Conservation (phyloP, 2,888 invertebrate species). For the Stenichneumon culpator region DNA sequence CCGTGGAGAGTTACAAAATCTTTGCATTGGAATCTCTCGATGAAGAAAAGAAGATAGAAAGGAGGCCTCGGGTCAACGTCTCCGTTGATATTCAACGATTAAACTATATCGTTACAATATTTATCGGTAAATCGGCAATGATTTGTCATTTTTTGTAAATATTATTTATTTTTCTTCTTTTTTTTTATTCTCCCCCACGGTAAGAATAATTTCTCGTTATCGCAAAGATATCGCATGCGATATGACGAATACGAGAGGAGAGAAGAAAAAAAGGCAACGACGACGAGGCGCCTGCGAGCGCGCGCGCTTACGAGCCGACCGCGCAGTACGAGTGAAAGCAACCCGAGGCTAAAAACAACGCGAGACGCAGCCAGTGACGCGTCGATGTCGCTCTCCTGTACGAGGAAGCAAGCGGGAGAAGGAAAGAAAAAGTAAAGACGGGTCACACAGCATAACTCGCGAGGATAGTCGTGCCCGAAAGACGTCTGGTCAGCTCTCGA, state of each 20-base stretch:
- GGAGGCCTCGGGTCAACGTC: neutral
- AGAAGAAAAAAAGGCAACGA: slow-evolving; percentile 13
- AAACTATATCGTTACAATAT: neutral
- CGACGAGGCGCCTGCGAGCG: slow-evolving; percentile 5
- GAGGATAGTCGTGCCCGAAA: slow-evolving; percentile 26
- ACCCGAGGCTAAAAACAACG: slow-evolving; percentile 67
- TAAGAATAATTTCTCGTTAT: slow-evolving; percentile 25
- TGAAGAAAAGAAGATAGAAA: neutral
- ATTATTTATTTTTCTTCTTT: neutral
- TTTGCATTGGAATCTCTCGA: neutral
- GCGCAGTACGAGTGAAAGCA: slow-evolving; percentile 63
- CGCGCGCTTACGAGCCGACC: neutral
- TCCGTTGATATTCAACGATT: neutral
- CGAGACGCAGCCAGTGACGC: slow-evolving; percentile 53
- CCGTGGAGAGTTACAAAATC: neutral
- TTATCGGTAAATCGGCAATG: neutral
- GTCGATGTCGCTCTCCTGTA: slow-evolving; percentile 48
- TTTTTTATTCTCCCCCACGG: neutral
- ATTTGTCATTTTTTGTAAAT: neutral
- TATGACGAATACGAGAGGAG: slow-evolving; percentile 27
- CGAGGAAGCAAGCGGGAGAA: slow-evolving; percentile 36
- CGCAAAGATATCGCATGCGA: slow-evolving; percentile 4
- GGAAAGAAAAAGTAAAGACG: slow-evolving; percentile 45
- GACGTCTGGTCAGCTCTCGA: slow-evolving; percentile 26
- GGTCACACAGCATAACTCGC: slow-evolving; percentile 46